phyloP scores from a whole-genome alignment of 2,888 invertebrate genomes.

The Ctenicera cuprea region DNA sequence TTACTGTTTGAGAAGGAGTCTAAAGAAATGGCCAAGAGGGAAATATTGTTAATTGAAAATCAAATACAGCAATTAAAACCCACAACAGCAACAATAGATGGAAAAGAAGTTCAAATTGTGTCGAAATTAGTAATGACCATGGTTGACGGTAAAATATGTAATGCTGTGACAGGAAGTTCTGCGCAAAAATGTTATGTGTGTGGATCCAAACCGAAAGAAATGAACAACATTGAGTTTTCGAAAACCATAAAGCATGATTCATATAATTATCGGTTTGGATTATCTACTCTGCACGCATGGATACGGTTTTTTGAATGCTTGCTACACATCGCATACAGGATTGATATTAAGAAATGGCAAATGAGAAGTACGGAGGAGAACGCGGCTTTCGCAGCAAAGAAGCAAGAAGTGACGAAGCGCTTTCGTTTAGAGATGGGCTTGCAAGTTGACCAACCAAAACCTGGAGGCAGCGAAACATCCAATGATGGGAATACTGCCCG shows the following conservation, averaged over 20 bases:
- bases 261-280: neutral
- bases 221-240: neutral
- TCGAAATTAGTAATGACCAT: neutral
- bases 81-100: neutral
- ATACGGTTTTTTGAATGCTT: neutral
- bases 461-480: slow-evolving; percentile 48
- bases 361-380: neutral
- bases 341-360: neutral
- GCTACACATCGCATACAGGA: neutral
- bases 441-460: slow-evolving; percentile 42
- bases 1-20: neutral
- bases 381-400: no score
- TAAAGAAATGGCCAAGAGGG: neutral
- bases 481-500: no score
- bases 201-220: neutral
- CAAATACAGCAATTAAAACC: neutral
- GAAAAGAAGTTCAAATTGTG: neutral
- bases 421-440: neutral
- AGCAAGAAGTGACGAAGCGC: no score
- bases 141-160: neutral
- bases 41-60: neutral
- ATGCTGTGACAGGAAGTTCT: neutral
- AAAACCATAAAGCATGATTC: neutral
- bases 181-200: neutral
- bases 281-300: neutral